phyloP scores from a whole-genome alignment of 2,113 vertebrate species.

The Takifugu bimaculatus region DNA sequence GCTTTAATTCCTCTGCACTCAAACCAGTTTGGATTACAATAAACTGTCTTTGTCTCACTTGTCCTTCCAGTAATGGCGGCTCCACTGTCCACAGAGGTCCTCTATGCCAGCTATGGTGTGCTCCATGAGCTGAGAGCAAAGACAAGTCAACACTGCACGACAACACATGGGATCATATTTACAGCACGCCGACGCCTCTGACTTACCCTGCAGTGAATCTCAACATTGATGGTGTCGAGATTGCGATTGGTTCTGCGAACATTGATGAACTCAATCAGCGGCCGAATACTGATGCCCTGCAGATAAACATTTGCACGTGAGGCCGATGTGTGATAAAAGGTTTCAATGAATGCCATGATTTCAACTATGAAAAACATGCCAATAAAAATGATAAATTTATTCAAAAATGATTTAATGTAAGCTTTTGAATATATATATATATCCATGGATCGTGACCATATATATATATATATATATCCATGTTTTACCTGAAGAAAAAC shows the following conservation, averaged over 20 bases:
- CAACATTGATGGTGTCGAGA: conserved; percentile 86
- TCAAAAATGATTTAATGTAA: too few species aligned
- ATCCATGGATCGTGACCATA: too few species aligned
- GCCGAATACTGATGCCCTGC: conserved; percentile 95
- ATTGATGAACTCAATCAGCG: conserved; percentile 89
- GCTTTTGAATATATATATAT: too few species aligned
- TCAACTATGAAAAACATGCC: neutral
- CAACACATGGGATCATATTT: neutral
- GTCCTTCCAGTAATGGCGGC: conserved; percentile 96
- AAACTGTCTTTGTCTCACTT: conserved; percentile 77
- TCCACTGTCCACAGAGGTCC: conserved; percentile 97
- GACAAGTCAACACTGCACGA: neutral
- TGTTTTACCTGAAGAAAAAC: conserved; percentile 89
- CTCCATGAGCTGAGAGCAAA: conserved; percentile 85
- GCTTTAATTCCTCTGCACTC: too few species aligned
- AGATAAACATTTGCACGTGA: conserved; percentile 1
- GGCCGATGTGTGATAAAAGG: neutral
- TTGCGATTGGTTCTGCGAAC: conserved; percentile 91
- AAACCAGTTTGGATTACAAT: too few species aligned
- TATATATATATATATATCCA: too few species aligned
- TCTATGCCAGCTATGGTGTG: conserved; percentile 92
- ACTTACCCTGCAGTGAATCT: conserved; percentile 89
- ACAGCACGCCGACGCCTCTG: neutral
- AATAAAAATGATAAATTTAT: neutral
- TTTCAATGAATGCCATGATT: neutral